Percentiles rank a stretch among this genome's conserved stretches.
Conservation (phyloP, 2,113 vertebrate species). For the Pluvianellus socialis region DNA sequence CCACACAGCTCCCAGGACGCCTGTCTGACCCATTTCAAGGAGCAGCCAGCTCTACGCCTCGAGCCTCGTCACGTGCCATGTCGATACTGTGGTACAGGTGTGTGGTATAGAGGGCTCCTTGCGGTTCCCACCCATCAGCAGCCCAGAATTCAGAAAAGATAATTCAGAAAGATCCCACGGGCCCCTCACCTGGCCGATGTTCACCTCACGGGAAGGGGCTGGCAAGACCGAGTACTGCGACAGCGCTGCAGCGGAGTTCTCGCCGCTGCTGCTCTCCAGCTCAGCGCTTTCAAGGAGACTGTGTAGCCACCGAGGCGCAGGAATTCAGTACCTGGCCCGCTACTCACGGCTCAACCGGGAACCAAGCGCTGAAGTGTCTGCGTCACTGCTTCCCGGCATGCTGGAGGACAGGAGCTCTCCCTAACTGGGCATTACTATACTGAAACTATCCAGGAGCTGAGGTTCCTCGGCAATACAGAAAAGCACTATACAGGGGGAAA, state of each 20-base stretch:
- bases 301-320: accelerated
- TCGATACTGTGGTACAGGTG: accelerated
- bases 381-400: not conserved
- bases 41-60: not conserved
- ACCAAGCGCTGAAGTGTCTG: not conserved
- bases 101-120: not conserved
- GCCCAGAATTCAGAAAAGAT: not conserved
- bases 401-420: not conserved
- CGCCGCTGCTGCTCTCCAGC: no score
- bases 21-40: not conserved
- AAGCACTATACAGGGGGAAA: accelerated
- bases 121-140: not conserved
- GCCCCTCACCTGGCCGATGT: not conserved
- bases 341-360: not conserved
- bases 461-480: not conserved
- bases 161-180: not conserved
- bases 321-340: not conserved
- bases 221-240: accelerated
- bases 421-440: not conserved
- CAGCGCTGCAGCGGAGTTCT: not conserved
- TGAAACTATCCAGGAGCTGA: not conserved
- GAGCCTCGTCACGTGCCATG: not conserved
- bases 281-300: not conserved
- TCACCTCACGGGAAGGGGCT: not conserved
- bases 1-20: not conserved